Evolutionary conservation across 2,113 vertebrate genomes (phyloP).

Genomic region (Butorides virescens): DNA sequence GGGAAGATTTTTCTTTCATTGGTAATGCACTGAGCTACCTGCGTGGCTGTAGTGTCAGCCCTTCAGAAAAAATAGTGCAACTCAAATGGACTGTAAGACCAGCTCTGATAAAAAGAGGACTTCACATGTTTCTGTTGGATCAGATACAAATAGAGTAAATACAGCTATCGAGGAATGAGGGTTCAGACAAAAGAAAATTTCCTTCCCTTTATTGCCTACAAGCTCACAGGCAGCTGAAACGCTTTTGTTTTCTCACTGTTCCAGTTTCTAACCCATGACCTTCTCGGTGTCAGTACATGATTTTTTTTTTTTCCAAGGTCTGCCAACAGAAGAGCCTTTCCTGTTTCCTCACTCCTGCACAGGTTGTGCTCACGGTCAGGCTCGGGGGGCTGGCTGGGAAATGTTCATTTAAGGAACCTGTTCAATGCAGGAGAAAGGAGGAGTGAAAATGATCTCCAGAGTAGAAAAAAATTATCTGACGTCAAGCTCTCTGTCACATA

Average conservation of each 20-base stretch:
- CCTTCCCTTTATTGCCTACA: not conserved
- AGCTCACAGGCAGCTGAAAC: not conserved
- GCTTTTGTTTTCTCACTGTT: not conserved
- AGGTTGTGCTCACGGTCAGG: not conserved
- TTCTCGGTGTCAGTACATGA: not conserved
- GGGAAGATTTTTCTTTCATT: not conserved
- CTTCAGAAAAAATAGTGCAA: not conserved
- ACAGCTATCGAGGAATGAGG: not conserved
- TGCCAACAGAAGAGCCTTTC: not conserved
- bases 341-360: not conserved
- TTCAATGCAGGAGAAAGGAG: not conserved
- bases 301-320: not conserved
- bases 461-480: not conserved
- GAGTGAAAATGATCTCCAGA: constrained; percentile 4
- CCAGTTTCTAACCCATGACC: not conserved
- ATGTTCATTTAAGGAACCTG: not conserved
- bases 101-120: not conserved
- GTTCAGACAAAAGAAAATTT: not conserved
- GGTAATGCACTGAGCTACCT: not conserved
- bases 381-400: not conserved
- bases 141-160: not conserved
- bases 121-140: not conserved
- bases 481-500: not conserved
- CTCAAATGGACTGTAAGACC: not conserved
- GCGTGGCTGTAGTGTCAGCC: not conserved